These are phyloP conservation scores for Pelusios castaneus DNA, from an alignment of 2,113 vertebrate genomes.

Conservation along the genomic window DNA sequence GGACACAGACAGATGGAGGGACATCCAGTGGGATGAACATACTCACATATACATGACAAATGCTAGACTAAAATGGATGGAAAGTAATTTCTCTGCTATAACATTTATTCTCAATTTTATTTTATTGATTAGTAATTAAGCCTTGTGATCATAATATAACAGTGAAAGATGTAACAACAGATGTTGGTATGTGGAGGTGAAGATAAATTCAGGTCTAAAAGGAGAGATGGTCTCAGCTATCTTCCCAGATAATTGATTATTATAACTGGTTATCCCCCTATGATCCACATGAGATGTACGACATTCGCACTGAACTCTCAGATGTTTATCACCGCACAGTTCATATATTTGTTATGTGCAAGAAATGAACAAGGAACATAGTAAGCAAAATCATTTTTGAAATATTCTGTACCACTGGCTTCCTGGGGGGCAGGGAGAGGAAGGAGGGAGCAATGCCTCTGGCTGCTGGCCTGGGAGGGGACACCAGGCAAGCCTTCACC, in stretches of 20 bases:
- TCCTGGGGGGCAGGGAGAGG: no score
- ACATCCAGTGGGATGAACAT: not conserved
- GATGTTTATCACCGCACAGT: not conserved
- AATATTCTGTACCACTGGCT: not conserved
- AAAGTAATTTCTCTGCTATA: not conserved
- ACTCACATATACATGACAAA: not conserved
- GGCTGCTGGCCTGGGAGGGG: no score
- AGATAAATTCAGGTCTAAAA: constrained; percentile 6
- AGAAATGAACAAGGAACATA: not conserved
- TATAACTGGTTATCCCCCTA: not conserved
- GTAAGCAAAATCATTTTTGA: not conserved
- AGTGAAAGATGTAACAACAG: not conserved
- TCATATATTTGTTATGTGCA: not conserved
- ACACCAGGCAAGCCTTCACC: no score
- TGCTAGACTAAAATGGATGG: not conserved
- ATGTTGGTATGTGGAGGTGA: not conserved
- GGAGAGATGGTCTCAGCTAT: not conserved
- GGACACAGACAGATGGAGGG: not conserved
- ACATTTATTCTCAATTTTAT: not conserved
- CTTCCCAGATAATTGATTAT: not conserved
- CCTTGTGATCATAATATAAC: not conserved
- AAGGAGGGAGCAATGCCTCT: no score
- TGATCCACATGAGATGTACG: not conserved
- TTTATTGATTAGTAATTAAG: not conserved
- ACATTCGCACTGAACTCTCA: not conserved